Conservation (phyloP, 2,888 invertebrate genomes). For the Nesidiocoris tenuis region DNA sequence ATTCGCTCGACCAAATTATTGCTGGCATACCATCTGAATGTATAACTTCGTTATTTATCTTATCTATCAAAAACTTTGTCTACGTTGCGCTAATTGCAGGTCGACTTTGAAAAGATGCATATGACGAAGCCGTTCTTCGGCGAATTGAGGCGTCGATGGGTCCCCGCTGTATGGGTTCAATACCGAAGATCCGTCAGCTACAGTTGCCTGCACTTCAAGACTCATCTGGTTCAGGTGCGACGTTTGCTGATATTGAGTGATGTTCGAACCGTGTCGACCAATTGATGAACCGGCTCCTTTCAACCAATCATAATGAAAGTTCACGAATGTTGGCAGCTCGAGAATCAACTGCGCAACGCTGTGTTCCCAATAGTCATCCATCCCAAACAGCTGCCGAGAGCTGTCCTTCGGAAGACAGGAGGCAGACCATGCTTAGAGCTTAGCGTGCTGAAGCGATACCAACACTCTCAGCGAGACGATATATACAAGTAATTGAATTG, state of each 20-base stretch:
- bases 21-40: too few species aligned
- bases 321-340: conserved; percentile 67
- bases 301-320: too few species aligned
- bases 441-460: conserved; percentile 59
- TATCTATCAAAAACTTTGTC: background rate
- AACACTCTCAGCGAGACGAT: conserved; percentile 59
- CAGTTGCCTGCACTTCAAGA: conserved; percentile 65
- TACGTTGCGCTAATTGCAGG: conserved; percentile 55
- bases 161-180: conserved; percentile 74
- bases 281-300: too few species aligned
- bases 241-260: too few species aligned
- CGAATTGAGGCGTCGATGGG: conserved; percentile 69
- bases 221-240: conserved; percentile 59
- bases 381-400: conserved; percentile 59
- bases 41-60: too few species aligned
- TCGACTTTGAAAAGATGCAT: conserved; percentile 80
- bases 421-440: conserved; percentile 65
- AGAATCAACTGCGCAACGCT: conserved; percentile 72
- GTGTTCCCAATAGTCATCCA: conserved; percentile 68
- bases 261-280: too few species aligned
- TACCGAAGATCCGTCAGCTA: conserved; percentile 68
- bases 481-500: conserved; percentile 63
- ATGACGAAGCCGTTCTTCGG: conserved; percentile 85
- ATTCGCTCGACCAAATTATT: too few species aligned
- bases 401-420: conserved; percentile 56